Percentiles rank a stretch among this genome's conserved stretches.
Conservation (phyloP, 2,888 invertebrate genomes). For the Falcaria lacertinaria region DNA sequence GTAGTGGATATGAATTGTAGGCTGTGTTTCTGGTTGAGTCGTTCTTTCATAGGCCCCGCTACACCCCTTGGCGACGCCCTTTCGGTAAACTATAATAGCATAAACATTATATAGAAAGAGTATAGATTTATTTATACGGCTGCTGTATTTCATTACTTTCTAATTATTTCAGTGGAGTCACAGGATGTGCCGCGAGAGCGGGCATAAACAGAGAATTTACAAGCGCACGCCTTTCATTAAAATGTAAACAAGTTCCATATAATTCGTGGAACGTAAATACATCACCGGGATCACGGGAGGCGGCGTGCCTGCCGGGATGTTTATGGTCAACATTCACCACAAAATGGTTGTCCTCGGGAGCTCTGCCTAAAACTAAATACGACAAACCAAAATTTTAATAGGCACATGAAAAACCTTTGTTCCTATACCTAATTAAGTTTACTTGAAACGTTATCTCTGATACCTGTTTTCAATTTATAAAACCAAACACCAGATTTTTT, state of each 20-base stretch:
- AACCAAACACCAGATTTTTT: too few species aligned
- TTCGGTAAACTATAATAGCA: too few species aligned
- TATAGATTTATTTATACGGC: too few species aligned
- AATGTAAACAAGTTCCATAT: slow-evolving; percentile 65
- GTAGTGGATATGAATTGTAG: too few species aligned
- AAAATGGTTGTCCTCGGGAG: slow-evolving; percentile 41
- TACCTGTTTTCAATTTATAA: too few species aligned
- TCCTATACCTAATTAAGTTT: background rate
- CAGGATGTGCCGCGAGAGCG: slow-evolving; percentile 29
- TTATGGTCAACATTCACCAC: slow-evolving; percentile 55
- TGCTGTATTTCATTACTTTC: slow-evolving; percentile 27
- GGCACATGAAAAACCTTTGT: slow-evolving; percentile 5
- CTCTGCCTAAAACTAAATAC: slow-evolving; percentile 29
- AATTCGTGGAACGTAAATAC: slow-evolving; percentile 56
- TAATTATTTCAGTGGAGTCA: slow-evolving; percentile 27
- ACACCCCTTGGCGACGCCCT: too few species aligned
- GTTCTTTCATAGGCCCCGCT: too few species aligned
- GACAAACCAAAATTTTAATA: slow-evolving; percentile 23
- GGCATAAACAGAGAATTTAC: slow-evolving; percentile 51
- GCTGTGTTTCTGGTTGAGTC: too few species aligned
- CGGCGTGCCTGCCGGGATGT: slow-evolving; percentile 33
- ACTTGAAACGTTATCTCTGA: too few species aligned
- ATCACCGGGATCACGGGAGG: slow-evolving; percentile 40
- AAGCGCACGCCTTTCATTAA: slow-evolving; percentile 57
- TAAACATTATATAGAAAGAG: too few species aligned